A percentile compares a stretch with the other conserved stretches of the same genome.
Evolutionary conservation across 2,888 invertebrate genomes (phyloP).

Genomic region (Melikaiella ostensackeni): DNA sequence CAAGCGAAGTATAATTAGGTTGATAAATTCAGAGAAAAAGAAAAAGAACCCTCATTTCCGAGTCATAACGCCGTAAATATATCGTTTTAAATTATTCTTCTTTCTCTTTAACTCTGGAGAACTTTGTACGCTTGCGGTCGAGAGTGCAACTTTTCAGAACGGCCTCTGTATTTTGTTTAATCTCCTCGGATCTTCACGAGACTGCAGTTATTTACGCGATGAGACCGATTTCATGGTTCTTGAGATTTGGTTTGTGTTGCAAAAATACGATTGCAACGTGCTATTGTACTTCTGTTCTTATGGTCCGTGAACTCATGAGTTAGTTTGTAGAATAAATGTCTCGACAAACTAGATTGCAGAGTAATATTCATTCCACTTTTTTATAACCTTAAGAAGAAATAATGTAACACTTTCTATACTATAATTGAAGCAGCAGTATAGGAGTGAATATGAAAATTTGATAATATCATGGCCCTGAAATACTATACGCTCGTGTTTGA

Average conservation of each 20-base stretch:
- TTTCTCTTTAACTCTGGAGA: not conserved
- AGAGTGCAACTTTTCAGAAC: not conserved
- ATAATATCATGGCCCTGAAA: no score
- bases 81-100: not conserved
- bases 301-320: not conserved
- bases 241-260: not conserved
- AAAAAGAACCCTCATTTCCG: not conserved
- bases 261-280: not conserved
- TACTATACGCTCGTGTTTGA: no score
- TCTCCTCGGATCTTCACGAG: not conserved
- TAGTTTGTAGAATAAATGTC: not conserved
- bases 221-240: constrained; percentile 1
- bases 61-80: not conserved
- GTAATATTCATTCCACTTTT: not conserved
- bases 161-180: constrained; percentile 6
- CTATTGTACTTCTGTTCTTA: not conserved
- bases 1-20: not conserved
- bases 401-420: no score
- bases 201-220: constrained; percentile 8
- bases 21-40: not conserved
- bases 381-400: not conserved
- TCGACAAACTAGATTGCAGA: not conserved
- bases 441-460: no score
- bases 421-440: no score
- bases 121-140: not conserved